Percentiles rank a stretch among this genome's conserved stretches.
These are phyloP conservation scores for Cabera pusaria DNA, from an alignment of 2,888 invertebrate species.

Conservation along the genomic window DNA sequence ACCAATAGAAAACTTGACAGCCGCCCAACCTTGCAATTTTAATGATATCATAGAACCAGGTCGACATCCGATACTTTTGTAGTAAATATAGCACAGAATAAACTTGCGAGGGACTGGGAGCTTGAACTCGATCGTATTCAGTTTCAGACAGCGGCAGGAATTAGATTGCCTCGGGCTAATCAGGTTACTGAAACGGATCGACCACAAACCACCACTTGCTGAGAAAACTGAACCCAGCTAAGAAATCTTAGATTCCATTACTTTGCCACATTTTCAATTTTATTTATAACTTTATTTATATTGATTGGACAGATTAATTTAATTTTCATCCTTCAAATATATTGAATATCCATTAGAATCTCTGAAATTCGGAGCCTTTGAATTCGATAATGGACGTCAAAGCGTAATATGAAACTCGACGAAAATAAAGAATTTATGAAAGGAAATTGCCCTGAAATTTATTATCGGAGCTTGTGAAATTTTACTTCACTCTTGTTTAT, in stretches of 20 bases:
- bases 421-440: slow-evolving; percentile 18
- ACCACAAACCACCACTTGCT: slow-evolving; percentile 13
- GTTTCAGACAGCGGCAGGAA: slow-evolving; percentile 5
- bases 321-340: slow-evolving; percentile 12
- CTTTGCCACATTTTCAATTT: slow-evolving; percentile 22
- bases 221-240: neutral
- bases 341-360: slow-evolving; percentile 15
- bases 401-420: slow-evolving; percentile 21
- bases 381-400: slow-evolving; percentile 19
- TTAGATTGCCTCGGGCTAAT: slow-evolving; percentile 21
- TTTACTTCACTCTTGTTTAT: slow-evolving; percentile 25
- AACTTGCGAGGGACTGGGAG: neutral
- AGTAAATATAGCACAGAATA: neutral
- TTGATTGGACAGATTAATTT: slow-evolving; percentile 9
- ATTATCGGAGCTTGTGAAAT: slow-evolving; percentile 20
- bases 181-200: slow-evolving; percentile 10
- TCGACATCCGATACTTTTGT: slow-evolving; percentile 1
- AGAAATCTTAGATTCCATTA: slow-evolving; percentile 7
- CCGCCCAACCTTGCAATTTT: slow-evolving; percentile 1
- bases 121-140: slow-evolving; percentile 4
- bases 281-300: slow-evolving; percentile 18
- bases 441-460: slow-evolving; percentile 17
- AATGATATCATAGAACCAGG: slow-evolving; percentile 1
- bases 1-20: too few relatives aligned
- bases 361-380: slow-evolving; percentile 4